Percentiles rank a stretch among this genome's conserved stretches.
These are phyloP conservation scores for Prietella phreatophila DNA, from an alignment of 2,113 vertebrate species.

Conservation along the genomic window DNA sequence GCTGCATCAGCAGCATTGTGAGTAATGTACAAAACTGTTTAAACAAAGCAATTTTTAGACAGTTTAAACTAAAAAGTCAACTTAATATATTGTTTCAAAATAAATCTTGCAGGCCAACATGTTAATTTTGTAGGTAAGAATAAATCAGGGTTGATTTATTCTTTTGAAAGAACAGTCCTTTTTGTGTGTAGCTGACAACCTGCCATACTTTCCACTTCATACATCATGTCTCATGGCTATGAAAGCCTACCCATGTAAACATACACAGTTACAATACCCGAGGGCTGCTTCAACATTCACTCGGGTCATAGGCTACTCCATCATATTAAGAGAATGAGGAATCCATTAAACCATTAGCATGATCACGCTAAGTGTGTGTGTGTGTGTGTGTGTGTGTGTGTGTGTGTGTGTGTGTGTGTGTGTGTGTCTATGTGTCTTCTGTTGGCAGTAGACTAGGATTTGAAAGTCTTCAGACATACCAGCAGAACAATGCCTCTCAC, in stretches of 20 bases:
- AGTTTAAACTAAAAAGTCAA: background rate
- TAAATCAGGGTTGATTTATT: background rate
- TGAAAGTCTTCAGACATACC: background rate
- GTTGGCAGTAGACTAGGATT: conserved; percentile 10
- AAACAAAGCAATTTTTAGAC: background rate
- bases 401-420: background rate
- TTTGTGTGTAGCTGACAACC: background rate
- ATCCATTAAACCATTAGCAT: conserved; percentile 41
- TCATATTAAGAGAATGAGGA: conserved; percentile 40
- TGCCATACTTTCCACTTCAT: background rate
- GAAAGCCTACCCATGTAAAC: background rate
- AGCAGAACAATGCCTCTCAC: conserved; percentile 22
- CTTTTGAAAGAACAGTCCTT: background rate
- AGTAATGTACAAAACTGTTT: background rate
- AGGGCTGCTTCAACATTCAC: conserved; percentile 24
- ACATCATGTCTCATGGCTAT: background rate
- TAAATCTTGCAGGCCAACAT: background rate
- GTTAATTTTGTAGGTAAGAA: background rate
- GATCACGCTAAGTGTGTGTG: conserved; percentile 13
- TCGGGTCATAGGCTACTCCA: conserved; percentile 35
- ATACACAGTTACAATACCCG: conserved; percentile 38
- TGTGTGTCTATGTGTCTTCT: background rate
- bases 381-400: background rate
- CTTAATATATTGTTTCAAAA: background rate
- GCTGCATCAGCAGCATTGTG: background rate